A percentile compares a stretch with the other conserved stretches of the same genome.
These are phyloP conservation scores for Aphaenogaster ashmeadi DNA, from an alignment of 1,140 invertebrate genomes.

Conservation along the genomic window DNA sequence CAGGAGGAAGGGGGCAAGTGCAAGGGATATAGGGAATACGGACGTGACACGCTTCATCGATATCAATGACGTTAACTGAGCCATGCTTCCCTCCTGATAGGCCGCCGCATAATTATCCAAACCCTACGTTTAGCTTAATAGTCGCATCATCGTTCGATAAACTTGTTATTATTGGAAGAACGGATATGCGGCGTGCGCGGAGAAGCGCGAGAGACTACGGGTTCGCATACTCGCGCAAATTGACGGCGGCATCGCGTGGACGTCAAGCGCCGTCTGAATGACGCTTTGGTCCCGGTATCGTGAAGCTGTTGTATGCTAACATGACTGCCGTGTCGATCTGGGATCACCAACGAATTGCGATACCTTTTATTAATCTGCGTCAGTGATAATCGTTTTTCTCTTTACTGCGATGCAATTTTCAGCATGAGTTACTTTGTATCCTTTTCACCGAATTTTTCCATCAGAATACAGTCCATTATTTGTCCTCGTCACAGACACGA, in stretches of 20 bases:
- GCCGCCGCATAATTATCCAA: slow-evolving; percentile 81
- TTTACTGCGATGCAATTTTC: background rate
- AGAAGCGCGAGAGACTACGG: slow-evolving; percentile 12
- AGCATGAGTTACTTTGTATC: background rate
- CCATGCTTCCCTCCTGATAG: slow-evolving; percentile 81
- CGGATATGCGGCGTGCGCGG: slow-evolving; percentile 44
- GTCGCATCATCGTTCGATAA: slow-evolving; percentile 81
- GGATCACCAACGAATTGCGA: background rate
- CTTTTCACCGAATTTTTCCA: background rate
- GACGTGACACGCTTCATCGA: slow-evolving; percentile 78
- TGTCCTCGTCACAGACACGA: background rate
- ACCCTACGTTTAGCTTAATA: slow-evolving; percentile 78
- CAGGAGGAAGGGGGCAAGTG: slow-evolving; percentile 19
- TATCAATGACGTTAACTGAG: slow-evolving; percentile 82
- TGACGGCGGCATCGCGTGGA: slow-evolving; percentile 49
- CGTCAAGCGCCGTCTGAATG: slow-evolving; percentile 3
- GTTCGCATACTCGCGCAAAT: slow-evolving; percentile 58
- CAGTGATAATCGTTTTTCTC: background rate
- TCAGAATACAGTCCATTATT: background rate
- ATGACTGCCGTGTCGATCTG: background rate
- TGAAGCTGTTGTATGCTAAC: background rate
- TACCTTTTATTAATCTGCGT: background rate
- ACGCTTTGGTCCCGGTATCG: background rate
- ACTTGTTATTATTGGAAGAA: slow-evolving; percentile 81
- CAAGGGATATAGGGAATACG: slow-evolving; percentile 26